Evolutionary conservation across 2,888 invertebrate species (phyloP).

Genomic region (Pharmacophagus antenor): DNA sequence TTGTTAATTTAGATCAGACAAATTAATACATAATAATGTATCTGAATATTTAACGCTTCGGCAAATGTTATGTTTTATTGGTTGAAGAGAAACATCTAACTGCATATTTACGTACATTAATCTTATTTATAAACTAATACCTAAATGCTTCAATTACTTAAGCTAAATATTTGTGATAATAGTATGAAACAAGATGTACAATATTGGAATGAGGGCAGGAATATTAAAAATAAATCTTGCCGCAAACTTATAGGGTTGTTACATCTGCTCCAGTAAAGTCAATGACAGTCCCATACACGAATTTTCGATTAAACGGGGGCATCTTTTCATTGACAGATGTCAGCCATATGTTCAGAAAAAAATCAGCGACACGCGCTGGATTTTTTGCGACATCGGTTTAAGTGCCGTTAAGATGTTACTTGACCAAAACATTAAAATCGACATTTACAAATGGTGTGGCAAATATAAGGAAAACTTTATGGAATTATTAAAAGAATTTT

Average conservation of each 20-base stretch:
- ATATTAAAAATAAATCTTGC: background rate
- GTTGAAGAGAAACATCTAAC: no score
- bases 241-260: background rate
- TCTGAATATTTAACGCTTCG: no score
- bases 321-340: constrained; percentile 39
- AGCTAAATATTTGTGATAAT: no score
- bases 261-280: constrained; percentile 34
- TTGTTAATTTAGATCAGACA: no score
- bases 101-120: no score
- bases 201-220: background rate
- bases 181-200: no score
- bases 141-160: no score
- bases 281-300: constrained; percentile 42
- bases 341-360: constrained; percentile 44
- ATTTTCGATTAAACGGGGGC: constrained; percentile 56
- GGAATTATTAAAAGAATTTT: no score
- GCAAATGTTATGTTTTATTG: no score
- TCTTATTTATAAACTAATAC: no score
- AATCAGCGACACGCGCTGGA: constrained; percentile 52
- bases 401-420: constrained; percentile 28
- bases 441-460: background rate
- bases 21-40: no score
- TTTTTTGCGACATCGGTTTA: constrained; percentile 40
- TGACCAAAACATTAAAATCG: constrained; percentile 5
- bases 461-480: background rate